Base-by-base conservation (phyloP, 2,888 invertebrate genomes). In the Drepanosiphum platanoidis region DNA sequence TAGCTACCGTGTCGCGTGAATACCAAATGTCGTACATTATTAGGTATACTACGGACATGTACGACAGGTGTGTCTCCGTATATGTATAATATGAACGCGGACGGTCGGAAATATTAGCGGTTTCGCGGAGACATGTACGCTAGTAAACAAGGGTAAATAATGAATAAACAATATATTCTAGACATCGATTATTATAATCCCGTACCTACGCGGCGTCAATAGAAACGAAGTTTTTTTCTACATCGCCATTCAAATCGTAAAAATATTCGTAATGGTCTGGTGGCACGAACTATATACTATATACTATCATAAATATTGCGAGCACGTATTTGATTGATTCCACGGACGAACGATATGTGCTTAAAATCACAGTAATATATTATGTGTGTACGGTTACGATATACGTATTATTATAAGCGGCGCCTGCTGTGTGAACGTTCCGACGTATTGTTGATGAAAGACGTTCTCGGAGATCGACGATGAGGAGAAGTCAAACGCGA, bases 41-140 rank as follows among this genome's bases (percentile, higher is more conserved):
- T 42, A n/a, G n/a, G n/a, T n/a, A n/a, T n/a, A n/a, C 64, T 5
- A 64, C 22, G 39, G 78, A 32, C 32, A 42, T 46, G n/a, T 46
- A 32, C 32, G 42, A 78, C 78, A 78, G 78, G 42, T 78, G 78
- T 78, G 66, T 15, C 78, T n/a, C n/a, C n/a, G n/a, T n/a, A n/a
- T n/a, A n/a, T n/a, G n/a, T n/a, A n/a, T n/a, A n/a, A n/a, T n/a
- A 27, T 42, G 42, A 64, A 77, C 78, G n/a, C n/a, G 52, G 52
- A 52, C 72, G 32, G 15, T 39, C 1, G 9, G 42, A 30, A 46
- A 30, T 39, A 15, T 71, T 36, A 36, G 27, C 58, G 58, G 58
- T 32, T 13, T n/a, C n/a, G 34, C 52, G 32, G 18, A 32, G 32
- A 75, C 34, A 39, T 11, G 42, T 42, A 64, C 42, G 5, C 64